These are phyloP conservation scores for Drosophila mauritiana DNA, from an alignment of 1,140 invertebrate genomes.

Conservation along the genomic window DNA sequence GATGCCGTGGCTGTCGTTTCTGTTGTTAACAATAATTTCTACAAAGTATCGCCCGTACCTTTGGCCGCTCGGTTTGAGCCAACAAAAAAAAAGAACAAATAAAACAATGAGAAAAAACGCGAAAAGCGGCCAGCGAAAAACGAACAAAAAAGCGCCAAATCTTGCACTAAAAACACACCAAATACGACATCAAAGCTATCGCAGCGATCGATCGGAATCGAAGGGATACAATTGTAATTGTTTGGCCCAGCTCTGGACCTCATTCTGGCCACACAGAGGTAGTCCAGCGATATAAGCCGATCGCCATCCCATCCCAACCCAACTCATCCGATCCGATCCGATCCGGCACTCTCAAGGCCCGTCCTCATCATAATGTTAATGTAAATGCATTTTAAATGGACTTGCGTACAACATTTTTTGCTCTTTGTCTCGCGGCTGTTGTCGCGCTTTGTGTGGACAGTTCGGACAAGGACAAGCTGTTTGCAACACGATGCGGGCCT, in stretches of 20 bases:
- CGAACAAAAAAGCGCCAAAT: conserved; percentile 80
- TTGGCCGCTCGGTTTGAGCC: conserved; percentile 54
- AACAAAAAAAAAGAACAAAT: conserved; percentile 2
- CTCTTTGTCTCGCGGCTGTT: conserved; percentile 58
- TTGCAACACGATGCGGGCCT: conserved; percentile 78
- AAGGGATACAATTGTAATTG: conserved; percentile 81
- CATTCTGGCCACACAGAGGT: conserved; percentile 67
- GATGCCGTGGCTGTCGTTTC: conserved; percentile 57
- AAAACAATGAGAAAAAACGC: neutral
- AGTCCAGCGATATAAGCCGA: neutral
- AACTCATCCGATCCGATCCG: neutral
- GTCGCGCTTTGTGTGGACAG: conserved; percentile 79
- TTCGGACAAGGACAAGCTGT: conserved; percentile 77
- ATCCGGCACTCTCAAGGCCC: conserved; percentile 46
- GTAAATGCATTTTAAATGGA: conserved; percentile 84
- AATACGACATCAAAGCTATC: conserved; percentile 84
- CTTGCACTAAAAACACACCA: conserved; percentile 84
- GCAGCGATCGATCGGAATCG: conserved; percentile 76
- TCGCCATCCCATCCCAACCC: too few relatives aligned
- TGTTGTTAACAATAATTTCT: conserved; percentile 84
- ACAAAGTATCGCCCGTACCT: conserved; percentile 74
- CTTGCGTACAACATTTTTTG: conserved; percentile 82
- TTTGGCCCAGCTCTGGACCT: conserved; percentile 41
- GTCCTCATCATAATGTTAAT: conserved; percentile 84
- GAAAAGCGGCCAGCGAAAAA: conserved; percentile 22